A percentile compares a stretch with the other conserved stretches of the same genome.
phyloP scores from a whole-genome alignment of 2,888 invertebrate species.

The Atethmia centrago region DNA sequence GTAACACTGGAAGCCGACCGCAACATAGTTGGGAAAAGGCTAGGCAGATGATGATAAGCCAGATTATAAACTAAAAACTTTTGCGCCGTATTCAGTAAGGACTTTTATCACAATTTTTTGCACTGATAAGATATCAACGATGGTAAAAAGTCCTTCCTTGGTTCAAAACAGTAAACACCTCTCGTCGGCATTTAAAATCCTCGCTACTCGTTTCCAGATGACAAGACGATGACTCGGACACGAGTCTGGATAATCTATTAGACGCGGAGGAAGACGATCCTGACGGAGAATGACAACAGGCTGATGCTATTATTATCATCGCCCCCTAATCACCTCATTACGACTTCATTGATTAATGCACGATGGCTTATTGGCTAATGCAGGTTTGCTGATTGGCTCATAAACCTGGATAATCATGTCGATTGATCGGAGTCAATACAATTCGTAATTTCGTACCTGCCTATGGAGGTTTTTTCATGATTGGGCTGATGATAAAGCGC shows the following conservation, averaged over 20 bases:
- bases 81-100: neutral
- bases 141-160: neutral
- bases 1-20: too few species aligned
- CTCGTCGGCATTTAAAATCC: neutral
- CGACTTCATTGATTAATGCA: conserved; percentile 15
- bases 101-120: neutral
- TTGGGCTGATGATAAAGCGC: conserved; percentile 19
- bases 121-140: neutral
- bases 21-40: too few species aligned
- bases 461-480: conserved; percentile 2
- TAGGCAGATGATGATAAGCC: neutral
- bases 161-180: neutral
- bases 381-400: conserved; percentile 16
- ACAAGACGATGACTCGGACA: conserved; percentile 89
- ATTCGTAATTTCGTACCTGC: conserved; percentile 15
- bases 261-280: conserved; percentile 84
- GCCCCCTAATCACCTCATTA: conserved; percentile 65
- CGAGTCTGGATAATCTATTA: conserved; percentile 89
- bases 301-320: conserved; percentile 78
- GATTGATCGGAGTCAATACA: conserved; percentile 28
- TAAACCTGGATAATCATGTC: conserved; percentile 26
- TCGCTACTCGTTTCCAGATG: conserved; percentile 77
- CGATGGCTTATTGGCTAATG: conserved; percentile 10
- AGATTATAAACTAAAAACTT: neutral
- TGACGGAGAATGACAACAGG: conserved; percentile 82